These are phyloP conservation scores for Engraulis encrasicolus DNA, from an alignment of 2,113 vertebrate genomes.

Conservation along the genomic window DNA sequence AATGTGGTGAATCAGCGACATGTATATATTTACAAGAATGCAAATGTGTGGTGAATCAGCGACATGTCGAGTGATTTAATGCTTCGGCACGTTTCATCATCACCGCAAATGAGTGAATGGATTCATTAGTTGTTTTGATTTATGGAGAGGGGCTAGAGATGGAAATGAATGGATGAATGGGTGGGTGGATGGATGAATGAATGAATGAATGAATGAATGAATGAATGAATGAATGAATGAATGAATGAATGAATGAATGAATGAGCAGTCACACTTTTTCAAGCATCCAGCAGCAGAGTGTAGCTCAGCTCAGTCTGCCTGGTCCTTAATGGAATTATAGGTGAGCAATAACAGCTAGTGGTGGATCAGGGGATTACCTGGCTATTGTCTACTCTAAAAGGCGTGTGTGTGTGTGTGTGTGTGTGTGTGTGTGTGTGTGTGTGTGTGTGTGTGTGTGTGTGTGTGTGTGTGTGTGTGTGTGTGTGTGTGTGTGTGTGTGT, in stretches of 20 bases:
- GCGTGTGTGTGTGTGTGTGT: not conserved
- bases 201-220: no score
- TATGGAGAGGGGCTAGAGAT: no score
- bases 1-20: no score
- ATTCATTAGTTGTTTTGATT: no score
- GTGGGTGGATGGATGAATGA: no score
- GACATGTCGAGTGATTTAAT: no score
- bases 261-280: slow-evolving; percentile 8
- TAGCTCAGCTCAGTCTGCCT: slow-evolving; percentile 6
- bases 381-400: slow-evolving; percentile 35
- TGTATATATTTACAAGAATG: no score
- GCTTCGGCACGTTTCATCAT: no score
- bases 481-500: not conserved
- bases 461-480: not conserved
- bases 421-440: slow-evolving; percentile 14
- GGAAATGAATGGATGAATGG: no score
- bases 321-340: slow-evolving; percentile 61
- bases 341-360: slow-evolving; percentile 26
- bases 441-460: not conserved
- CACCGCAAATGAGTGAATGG: no score
- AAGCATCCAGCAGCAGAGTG: slow-evolving; percentile 12
- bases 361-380: slow-evolving; percentile 64
- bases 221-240: not conserved
- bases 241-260: not conserved
- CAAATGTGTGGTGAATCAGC: no score